Conservation (phyloP, 2,888 invertebrate genomes). For the Odiellus spinosus region DNA sequence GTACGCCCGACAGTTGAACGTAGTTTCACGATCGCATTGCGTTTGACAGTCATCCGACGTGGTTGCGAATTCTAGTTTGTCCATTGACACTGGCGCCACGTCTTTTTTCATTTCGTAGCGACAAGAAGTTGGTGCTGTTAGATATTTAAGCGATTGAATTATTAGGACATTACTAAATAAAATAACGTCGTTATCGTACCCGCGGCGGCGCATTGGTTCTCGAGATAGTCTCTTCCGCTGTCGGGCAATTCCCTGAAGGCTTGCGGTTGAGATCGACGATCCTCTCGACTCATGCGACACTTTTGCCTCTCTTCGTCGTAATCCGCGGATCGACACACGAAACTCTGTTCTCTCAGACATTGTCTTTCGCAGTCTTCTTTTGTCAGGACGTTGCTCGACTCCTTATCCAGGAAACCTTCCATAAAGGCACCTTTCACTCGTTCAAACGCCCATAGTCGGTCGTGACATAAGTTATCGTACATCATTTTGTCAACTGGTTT, state of each 20-base stretch:
- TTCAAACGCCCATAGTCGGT: conserved; percentile 37
- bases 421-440: conserved; percentile 33
- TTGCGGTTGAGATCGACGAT: conserved; percentile 36
- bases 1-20: conserved; percentile 33
- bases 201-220: conserved; percentile 36
- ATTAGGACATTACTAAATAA: not conserved
- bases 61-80: conserved; percentile 32
- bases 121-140: conserved; percentile 31
- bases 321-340: conserved; percentile 38
- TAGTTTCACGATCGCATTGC: conserved; percentile 29
- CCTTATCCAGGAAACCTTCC: conserved; percentile 32
- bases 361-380: conserved; percentile 35
- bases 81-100: conserved; percentile 31
- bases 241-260: conserved; percentile 33
- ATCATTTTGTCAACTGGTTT: conserved; percentile 24
- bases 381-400: conserved; percentile 28
- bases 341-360: conserved; percentile 36
- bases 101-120: conserved; percentile 30
- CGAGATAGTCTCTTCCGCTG: conserved; percentile 36
- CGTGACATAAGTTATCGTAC: conserved; percentile 31
- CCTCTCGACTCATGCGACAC: conserved; percentile 36
- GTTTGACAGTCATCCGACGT: conserved; percentile 31
- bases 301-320: conserved; percentile 34
- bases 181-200: conserved; percentile 12
- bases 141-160: not conserved